Percentiles rank a stretch among this genome's conserved stretches.
These are phyloP conservation scores for Drosophila suzukii DNA, from an alignment of 1,140 invertebrate genomes.

Conservation along the genomic window DNA sequence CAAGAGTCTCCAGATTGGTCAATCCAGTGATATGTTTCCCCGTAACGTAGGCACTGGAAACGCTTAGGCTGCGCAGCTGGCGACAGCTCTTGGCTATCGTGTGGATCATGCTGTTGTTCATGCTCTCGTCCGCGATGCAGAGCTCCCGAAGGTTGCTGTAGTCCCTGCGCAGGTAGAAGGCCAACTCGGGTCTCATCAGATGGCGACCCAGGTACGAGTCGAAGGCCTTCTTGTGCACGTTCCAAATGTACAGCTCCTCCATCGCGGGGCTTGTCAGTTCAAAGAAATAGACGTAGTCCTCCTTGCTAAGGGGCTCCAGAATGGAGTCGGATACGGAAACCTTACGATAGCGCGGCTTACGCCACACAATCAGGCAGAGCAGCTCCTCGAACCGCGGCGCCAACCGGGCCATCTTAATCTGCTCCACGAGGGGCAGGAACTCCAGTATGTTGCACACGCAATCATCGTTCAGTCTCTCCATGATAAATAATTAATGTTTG, in stretches of 20 bases:
- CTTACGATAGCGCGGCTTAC: slow-evolving; percentile 56
- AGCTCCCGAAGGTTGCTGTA: slow-evolving; percentile 60
- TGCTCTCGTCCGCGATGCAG: slow-evolving; percentile 48
- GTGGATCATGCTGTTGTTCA: slow-evolving; percentile 73
- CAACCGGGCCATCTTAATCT: slow-evolving; percentile 61
- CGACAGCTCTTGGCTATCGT: slow-evolving; percentile 56
- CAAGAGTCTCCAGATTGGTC: slow-evolving; percentile 42
- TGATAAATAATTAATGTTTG: slow-evolving; percentile 3
- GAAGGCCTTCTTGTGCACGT: slow-evolving; percentile 63
- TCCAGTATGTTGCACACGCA: slow-evolving; percentile 70
- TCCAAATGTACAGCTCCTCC: slow-evolving; percentile 68
- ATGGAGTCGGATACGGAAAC: slow-evolving; percentile 55
- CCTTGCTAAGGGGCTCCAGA: slow-evolving; percentile 52
- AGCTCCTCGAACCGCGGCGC: slow-evolving; percentile 54
- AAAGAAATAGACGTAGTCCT: slow-evolving; percentile 73
- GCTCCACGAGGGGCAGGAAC: slow-evolving; percentile 63
- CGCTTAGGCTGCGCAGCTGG: slow-evolving; percentile 53
- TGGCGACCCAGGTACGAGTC: slow-evolving; percentile 68
- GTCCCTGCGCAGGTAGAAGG: slow-evolving; percentile 64
- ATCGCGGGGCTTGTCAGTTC: slow-evolving; percentile 56
- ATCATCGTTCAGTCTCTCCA: slow-evolving; percentile 72
- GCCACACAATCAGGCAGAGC: slow-evolving; percentile 61
- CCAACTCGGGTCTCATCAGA: slow-evolving; percentile 61
- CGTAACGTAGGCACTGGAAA: slow-evolving; percentile 65
- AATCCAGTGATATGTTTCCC: slow-evolving; percentile 53